phyloP scores from a whole-genome alignment of 2,888 invertebrate genomes.

The Busseola fusca region DNA sequence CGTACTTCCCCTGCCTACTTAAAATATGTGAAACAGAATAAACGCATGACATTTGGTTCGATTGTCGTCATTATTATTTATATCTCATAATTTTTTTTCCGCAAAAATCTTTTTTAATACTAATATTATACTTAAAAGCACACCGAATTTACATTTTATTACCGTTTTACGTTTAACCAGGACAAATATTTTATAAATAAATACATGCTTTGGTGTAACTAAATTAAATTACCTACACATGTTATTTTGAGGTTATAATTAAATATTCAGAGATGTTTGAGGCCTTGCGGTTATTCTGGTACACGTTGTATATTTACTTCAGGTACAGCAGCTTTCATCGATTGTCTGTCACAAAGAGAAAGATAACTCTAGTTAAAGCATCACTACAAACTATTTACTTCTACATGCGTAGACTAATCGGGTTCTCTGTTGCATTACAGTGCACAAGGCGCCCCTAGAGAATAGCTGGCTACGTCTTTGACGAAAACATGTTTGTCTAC shows the following conservation, averaged over 20 bases:
- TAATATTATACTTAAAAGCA: not conserved
- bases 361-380: not conserved
- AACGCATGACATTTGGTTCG: not conserved
- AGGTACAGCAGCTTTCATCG: not conserved
- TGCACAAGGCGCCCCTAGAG: constrained; percentile 9
- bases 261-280: not conserved
- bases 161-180: not conserved
- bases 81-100: no score
- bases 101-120: not conserved
- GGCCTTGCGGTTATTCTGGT: not conserved
- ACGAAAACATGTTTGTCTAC: constrained; percentile 33
- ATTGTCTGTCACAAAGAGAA: not conserved
- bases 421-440: constrained; percentile 15
- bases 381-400: not conserved
- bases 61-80: not conserved
- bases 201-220: not conserved
- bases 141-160: not conserved
- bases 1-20: not conserved
- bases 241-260: not conserved
- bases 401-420: not conserved
- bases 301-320: not conserved
- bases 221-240: not conserved
- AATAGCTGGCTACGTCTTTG: constrained; percentile 18
- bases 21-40: not conserved
- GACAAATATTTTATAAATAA: not conserved